Conservation (phyloP, 2,888 invertebrate species). For the Callinectes sapidus region DNA sequence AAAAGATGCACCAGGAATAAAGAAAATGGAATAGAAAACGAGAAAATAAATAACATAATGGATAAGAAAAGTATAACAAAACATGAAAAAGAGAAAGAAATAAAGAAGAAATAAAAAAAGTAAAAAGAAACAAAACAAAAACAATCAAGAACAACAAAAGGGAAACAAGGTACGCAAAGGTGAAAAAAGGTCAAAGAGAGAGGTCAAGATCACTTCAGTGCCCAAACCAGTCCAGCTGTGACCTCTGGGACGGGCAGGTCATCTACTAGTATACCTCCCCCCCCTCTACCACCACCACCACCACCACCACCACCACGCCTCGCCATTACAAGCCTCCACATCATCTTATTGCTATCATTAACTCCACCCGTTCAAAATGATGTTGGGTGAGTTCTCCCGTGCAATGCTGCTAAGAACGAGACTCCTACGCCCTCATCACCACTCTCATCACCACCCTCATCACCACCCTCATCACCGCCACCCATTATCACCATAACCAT, state of each 20-base stretch:
- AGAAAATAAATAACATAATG: no score
- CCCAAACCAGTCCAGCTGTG: not conserved
- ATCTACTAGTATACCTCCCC: no score
- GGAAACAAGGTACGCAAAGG: not conserved
- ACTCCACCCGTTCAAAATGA: not conserved
- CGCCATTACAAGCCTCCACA: not conserved
- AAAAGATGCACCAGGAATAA: no score
- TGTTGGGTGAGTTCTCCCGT: not conserved
- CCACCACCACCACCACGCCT: not conserved
- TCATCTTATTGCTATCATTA: not conserved
- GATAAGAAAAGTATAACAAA: not conserved
- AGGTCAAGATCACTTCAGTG: not conserved
- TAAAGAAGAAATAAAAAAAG: not conserved
- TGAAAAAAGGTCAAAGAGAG: not conserved
- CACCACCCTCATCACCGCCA: constrained; percentile 13
- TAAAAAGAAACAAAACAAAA: not conserved
- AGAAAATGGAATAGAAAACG: no score
- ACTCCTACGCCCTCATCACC: not conserved
- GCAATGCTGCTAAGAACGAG: not conserved
- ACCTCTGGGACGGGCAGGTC: not conserved
- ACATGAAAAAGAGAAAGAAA: not conserved
- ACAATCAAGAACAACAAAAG: not conserved
- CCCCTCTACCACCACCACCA: not conserved
- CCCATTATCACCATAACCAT: constrained; percentile 45
- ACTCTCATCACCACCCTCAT: not conserved